These are phyloP conservation scores for Acromyrmex echinatior DNA, from an alignment of 1,140 invertebrate species.

Conservation along the genomic window DNA sequence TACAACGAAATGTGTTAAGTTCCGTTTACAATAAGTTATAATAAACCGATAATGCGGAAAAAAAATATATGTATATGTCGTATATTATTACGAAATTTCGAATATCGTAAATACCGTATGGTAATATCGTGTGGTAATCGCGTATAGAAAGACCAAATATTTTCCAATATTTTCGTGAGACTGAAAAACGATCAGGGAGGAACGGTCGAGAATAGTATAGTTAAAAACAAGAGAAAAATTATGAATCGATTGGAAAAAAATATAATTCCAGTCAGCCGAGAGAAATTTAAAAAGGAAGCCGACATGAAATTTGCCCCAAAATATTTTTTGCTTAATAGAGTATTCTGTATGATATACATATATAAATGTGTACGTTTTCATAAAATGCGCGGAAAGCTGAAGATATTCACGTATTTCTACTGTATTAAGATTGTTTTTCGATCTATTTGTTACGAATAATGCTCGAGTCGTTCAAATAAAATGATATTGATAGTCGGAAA, in stretches of 20 bases:
- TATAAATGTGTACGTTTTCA: conserved; percentile 35
- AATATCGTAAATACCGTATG: conserved; percentile 2
- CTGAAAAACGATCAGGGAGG: conserved; percentile 44
- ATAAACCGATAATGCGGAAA: background rate
- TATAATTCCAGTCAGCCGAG: background rate
- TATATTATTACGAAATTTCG: conserved; percentile 19
- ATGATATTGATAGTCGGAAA: conserved; percentile 3
- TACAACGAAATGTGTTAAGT: conserved; percentile 64
- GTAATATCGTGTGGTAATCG: conserved; percentile 10
- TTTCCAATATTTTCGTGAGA: conserved; percentile 61
- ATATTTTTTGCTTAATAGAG: conserved; percentile 17
- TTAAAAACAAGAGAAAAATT: conserved; percentile 1
- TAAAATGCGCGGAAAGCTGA: conserved; percentile 19
- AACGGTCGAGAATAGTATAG: background rate
- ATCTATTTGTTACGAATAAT: conserved; percentile 16
- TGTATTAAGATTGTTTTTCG: conserved; percentile 28
- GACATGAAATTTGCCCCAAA: conserved; percentile 18
- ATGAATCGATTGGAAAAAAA: background rate
- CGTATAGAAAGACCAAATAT: conserved; percentile 66
- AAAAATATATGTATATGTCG: background rate
- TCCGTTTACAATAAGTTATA: conserved; percentile 43
- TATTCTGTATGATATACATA: conserved; percentile 16
- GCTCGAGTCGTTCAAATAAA: conserved; percentile 26
- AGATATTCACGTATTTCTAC: conserved; percentile 8
- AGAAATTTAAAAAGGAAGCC: background rate